phyloP scores from a whole-genome alignment of 2,113 vertebrate genomes.

The Fregetta grallaria region DNA sequence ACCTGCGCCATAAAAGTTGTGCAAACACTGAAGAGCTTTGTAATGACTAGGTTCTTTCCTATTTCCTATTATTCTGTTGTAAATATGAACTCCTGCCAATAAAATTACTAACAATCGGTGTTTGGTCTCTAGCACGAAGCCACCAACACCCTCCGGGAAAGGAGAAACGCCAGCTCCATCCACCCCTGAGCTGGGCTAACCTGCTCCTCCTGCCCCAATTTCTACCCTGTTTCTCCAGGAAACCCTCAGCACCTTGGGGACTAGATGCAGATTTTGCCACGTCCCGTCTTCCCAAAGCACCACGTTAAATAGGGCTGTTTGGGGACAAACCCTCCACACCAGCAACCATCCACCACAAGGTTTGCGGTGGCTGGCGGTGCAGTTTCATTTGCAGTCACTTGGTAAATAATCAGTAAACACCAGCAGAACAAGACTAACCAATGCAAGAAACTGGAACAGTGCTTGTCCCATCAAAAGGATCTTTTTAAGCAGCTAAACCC shows the following conservation, averaged over 20 bases:
- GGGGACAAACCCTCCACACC: neutral
- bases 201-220: neutral
- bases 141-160: neutral
- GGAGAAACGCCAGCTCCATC: neutral
- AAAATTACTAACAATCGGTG: neutral
- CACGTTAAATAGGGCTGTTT: accelerated
- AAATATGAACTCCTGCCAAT: conserved; percentile 3
- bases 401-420: neutral
- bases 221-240: neutral
- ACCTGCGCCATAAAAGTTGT: neutral
- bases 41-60: neutral
- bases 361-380: accelerated
- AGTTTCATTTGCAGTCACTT: neutral
- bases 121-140: neutral
- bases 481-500: accelerated
- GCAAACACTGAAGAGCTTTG: neutral
- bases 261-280: neutral
- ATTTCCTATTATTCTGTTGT: neutral
- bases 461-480: accelerated
- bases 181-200: neutral
- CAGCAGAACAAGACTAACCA: neutral
- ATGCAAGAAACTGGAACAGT: accelerated
- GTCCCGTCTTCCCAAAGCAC: neutral
- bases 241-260: neutral
- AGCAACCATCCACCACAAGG: accelerated